Base-by-base conservation (phyloP, 2,888 invertebrate species). In the Andrena marginata region DNA sequence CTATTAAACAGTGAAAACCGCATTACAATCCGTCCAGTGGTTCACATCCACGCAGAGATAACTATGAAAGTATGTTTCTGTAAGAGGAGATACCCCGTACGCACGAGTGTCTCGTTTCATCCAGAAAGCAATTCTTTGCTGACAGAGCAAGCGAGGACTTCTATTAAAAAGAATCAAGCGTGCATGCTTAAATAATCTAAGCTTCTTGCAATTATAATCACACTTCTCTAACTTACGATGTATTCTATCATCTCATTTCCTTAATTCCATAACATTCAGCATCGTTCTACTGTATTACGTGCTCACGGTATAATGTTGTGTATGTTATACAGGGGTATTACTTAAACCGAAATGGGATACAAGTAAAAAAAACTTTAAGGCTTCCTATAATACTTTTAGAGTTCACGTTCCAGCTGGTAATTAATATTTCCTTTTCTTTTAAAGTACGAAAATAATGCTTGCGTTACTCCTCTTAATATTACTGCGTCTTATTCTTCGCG, bases 311-410 rank as follows among this genome's bases (percentile, higher is more conserved):
- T 65, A 65, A 74, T 65, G 5, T 74, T 60, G 29, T 74, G 51
- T 69, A 59, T 65, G 48, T 80, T 81, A 81, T 23, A 81, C 35
- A 75, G 65, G 81, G 29, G 13, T 70, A 65, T 65, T 54, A 60
- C 70, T 64, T 70, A 81, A 33, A 29, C 31, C 42, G 16, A 65
- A 70, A 51, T 75, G 82, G 64, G 74, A 48, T 60, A 49, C 29
- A 23, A 79, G n/a, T 72, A 72, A 54, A 29, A 51, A 23, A 35
- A 73, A 23, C 23, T 23, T 23, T 23, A 23, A 23, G 59, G 31
- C 56, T 59, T 71, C 74, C n/a, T 89, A 87, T 85, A 80, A 74
- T 48, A 88, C 84, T 84, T 90, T 89, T 85, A 83, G 51, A 73
- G 26, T 70, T 63, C 29, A 65, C 33, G 4, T 82, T 69, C 23